Base-by-base conservation (phyloP, 2,888 invertebrate genomes). In the Malachius bipustulatus region DNA sequence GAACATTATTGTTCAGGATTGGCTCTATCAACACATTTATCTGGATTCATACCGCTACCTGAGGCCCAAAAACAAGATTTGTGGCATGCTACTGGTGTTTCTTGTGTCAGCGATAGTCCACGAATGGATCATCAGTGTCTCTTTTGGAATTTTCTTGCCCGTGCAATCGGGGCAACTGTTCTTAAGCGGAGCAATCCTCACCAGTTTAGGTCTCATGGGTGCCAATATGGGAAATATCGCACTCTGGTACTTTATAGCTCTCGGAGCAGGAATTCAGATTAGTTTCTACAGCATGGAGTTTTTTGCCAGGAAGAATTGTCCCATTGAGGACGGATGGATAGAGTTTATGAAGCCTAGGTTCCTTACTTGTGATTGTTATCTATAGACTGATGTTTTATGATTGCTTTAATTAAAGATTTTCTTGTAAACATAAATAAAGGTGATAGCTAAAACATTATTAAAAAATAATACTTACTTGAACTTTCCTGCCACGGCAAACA, bases 1-100 rank as follows among this genome's bases (percentile, higher is more conserved):
- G 94, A 96, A 96, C 60, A 73, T 87, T n/a, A 80, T 93, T 0
- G 90, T 96, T 0, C 84, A 94, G 57, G 87, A 89, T 47, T 96
- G 91, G 91, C 69, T 96, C 1, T 84, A 89, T 49, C 77, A 78
- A 4, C 89, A 93, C 59, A 70, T 96, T 39, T 90, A 88, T 62
- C 76, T 74, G 49, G 90, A 88, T 35, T 45, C 64, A 26, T 60
- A 66, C 42, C 65, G 61, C 30, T 48, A 64, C 11, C 38, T 71
- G 0, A 55, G 58, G 3, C 58, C 63, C 2, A 57, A 61, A 8
- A 67, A 64, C 36, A 69, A 66, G 32, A 26, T 58, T 1, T 43
- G 71, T 0, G 70, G 82, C 1, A 75, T 75, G 47, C 53, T 73
- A 2, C 51, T 66, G 4, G 85, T 85, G 1, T 85, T 90, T 48